Percentiles rank a stretch among this genome's conserved stretches.
Evolutionary conservation across 1,140 invertebrate genomes (phyloP).

Genomic region (Pissodes strobi): DNA sequence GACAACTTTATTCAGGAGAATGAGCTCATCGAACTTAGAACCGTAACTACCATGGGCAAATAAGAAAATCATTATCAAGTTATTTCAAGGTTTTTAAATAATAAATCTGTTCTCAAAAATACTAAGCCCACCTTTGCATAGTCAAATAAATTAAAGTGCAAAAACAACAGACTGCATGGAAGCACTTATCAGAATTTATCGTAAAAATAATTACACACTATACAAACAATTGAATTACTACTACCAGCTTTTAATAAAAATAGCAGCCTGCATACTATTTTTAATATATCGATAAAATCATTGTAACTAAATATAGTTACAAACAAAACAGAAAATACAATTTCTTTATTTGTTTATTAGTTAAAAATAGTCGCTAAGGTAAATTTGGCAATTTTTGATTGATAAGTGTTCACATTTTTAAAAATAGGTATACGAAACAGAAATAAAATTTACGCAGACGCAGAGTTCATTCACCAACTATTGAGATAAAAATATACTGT

Average conservation of each 20-base stretch:
- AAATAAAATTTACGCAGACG: constrained; percentile 2
- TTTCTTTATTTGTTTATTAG: constrained; percentile 42
- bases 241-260: constrained; percentile 38
- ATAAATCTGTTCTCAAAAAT: too few species aligned
- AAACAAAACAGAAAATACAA: constrained; percentile 41
- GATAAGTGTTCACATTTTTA: neutral
- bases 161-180: neutral
- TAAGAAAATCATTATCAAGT: too few species aligned
- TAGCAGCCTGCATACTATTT: constrained; percentile 46
- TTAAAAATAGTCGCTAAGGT: constrained; percentile 36
- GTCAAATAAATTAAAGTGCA: neutral
- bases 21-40: too few species aligned
- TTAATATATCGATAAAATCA: constrained; percentile 51
- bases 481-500: constrained; percentile 13
- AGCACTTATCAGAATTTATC: constrained; percentile 15
- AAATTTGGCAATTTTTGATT: neutral
- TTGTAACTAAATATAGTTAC: constrained; percentile 51
- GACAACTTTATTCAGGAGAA: too few species aligned
- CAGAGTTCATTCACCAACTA: constrained; percentile 23
- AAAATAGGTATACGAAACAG: neutral
- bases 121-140: neutral
- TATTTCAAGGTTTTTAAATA: too few species aligned
- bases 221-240: constrained; percentile 36
- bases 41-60: too few species aligned
- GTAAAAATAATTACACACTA: constrained; percentile 23